Conservation (phyloP, 2,797 vertebrate species). For the Pagetopsis macropterus region DNA sequence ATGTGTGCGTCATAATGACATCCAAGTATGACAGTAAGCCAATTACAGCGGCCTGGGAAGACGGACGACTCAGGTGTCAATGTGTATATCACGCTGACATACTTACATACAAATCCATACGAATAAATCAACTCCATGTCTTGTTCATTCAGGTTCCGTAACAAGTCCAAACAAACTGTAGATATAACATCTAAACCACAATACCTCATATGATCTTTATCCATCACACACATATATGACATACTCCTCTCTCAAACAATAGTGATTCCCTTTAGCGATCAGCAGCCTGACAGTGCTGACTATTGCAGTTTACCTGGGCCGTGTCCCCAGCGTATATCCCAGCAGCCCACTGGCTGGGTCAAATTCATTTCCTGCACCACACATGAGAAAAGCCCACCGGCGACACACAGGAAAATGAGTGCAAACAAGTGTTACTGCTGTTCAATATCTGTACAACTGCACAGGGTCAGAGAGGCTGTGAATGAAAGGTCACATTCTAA, state of each 20-base stretch:
- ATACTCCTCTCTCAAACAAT: slow-evolving; percentile 10
- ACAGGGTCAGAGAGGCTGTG: slow-evolving; percentile 19
- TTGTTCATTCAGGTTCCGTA: slow-evolving; percentile 2
- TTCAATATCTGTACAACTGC: slow-evolving; percentile 51
- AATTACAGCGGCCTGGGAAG: slow-evolving; percentile 60
- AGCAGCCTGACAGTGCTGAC: slow-evolving; percentile 49
- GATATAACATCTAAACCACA: background rate
- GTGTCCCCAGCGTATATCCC: slow-evolving; percentile 27
- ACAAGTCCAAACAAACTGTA: slow-evolving; percentile 6
- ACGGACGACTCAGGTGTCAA: slow-evolving; percentile 65
- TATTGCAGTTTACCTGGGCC: slow-evolving; percentile 42
- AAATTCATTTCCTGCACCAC: slow-evolving; percentile 67
- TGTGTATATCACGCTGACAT: slow-evolving; percentile 54
- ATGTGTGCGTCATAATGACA: slow-evolving; percentile 51
- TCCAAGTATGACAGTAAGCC: slow-evolving; percentile 61
- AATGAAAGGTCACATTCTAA: slow-evolving; percentile 45
- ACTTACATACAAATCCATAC: slow-evolving; percentile 19
- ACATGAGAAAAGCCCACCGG: slow-evolving; percentile 50
- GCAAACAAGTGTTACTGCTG: slow-evolving; percentile 59
- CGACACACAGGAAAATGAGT: slow-evolving; percentile 39
- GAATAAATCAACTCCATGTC: slow-evolving; percentile 19
- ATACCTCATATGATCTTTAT: slow-evolving; percentile 11
- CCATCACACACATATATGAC: slow-evolving; percentile 7
- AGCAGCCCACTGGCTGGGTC: slow-evolving; percentile 56
- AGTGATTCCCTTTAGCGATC: slow-evolving; percentile 18